Percentiles rank a stretch among this genome's conserved stretches.
phyloP scores from a whole-genome alignment of 1,140 invertebrate species.

The Lepidurus apus region DNA sequence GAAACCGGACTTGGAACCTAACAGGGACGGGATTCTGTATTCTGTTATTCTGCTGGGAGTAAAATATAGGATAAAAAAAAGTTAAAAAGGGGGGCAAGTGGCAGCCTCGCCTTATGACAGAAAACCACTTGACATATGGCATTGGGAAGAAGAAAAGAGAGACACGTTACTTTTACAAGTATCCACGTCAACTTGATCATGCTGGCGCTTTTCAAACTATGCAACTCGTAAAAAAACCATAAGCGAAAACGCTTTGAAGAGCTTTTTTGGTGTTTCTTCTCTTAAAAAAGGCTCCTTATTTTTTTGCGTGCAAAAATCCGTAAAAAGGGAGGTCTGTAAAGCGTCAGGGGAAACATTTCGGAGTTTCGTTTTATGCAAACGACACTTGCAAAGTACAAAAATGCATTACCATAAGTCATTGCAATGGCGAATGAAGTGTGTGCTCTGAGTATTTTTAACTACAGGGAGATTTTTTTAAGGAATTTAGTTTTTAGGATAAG shows the following conservation, averaged over 20 bases:
- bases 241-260: background rate
- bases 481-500: no score
- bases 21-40: conserved; percentile 14
- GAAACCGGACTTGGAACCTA: conserved; percentile 7
- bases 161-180: conserved; percentile 6
- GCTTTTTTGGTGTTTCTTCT: background rate
- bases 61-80: background rate
- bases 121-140: conserved; percentile 14
- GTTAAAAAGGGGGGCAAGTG: background rate
- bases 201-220: background rate
- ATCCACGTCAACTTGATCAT: background rate
- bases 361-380: background rate
- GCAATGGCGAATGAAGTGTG: background rate
- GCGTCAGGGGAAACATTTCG: background rate
- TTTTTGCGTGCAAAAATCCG: background rate
- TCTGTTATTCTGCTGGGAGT: conserved; percentile 4
- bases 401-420: conserved; percentile 16
- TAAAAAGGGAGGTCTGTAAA: background rate
- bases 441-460: background rate
- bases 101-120: conserved; percentile 3
- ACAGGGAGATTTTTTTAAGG: background rate
- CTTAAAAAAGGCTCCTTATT: background rate
- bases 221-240: background rate
- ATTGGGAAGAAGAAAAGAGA: background rate
- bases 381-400: background rate